These are phyloP conservation scores for Heterotis niloticus DNA, from an alignment of 2,113 vertebrate species.

Conservation along the genomic window DNA sequence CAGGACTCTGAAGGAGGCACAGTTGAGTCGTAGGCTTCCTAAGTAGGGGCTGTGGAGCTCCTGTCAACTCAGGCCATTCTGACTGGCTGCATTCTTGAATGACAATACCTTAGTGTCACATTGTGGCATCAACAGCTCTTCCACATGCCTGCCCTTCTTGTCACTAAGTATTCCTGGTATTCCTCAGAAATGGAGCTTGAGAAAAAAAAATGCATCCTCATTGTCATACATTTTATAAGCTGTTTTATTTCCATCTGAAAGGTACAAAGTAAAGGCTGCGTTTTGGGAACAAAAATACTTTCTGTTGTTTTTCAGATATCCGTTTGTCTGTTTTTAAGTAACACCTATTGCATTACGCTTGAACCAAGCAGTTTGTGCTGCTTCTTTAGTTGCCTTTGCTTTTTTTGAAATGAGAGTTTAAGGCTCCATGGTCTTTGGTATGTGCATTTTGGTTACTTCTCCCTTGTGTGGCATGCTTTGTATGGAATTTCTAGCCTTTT, in stretches of 20 bases:
- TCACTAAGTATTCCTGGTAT: slow-evolving; percentile 21
- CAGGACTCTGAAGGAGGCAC: neutral
- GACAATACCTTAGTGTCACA: slow-evolving; percentile 12
- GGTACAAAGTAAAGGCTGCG: neutral
- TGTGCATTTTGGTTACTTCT: slow-evolving; percentile 15
- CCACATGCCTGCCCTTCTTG: slow-evolving; percentile 8
- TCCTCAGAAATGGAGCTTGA: neutral
- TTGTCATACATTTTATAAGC: slow-evolving; percentile 10
- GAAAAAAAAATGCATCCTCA: slow-evolving; percentile 17
- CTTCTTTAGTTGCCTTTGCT: neutral
- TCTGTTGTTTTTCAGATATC: neutral
- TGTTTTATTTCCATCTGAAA: neutral
- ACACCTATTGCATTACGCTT: neutral
- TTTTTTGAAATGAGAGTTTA: neutral
- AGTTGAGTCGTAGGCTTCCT: neutral
- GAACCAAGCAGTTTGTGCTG: neutral
- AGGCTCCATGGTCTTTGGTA: neutral
- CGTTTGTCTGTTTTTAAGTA: neutral
- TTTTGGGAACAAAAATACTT: neutral
- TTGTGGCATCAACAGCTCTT: neutral
- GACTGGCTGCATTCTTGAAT: slow-evolving; percentile 21
- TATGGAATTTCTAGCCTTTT: slow-evolving; percentile 25
- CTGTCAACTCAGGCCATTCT: slow-evolving; percentile 2
- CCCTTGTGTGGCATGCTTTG: slow-evolving; percentile 45
- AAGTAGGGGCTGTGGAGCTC: neutral